Base-by-base conservation (phyloP, 2,797 vertebrate genomes). In the Echeneis naucrates region DNA sequence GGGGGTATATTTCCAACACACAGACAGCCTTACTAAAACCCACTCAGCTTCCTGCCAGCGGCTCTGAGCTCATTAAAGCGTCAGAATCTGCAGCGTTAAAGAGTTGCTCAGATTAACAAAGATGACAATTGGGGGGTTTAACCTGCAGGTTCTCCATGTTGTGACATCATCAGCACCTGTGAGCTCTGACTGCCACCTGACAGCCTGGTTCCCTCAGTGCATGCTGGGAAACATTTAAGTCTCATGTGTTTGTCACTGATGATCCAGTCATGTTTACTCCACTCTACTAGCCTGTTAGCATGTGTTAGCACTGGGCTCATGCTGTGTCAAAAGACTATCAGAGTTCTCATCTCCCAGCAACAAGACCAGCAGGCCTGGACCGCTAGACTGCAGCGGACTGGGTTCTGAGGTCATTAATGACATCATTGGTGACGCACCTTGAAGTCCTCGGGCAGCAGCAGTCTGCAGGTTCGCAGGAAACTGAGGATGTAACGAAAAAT, bases 371-470 rank as follows among this genome's bases (percentile, higher is more conserved):
- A n/a, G n/a, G n/a, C n/a, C n/a, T n/a, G n/a, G n/a, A n/a, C n/a
- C n/a, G n/a, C n/a, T n/a, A n/a, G n/a, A n/a, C n/a, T n/a, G n/a
- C n/a, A n/a, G n/a, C n/a, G n/a, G n/a, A n/a, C n/a, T n/a, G n/a
- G n/a, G n/a, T n/a, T n/a, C n/a, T n/a, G n/a, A n/a, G n/a, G n/a
- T n/a, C n/a, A n/a, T n/a, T n/a, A n/a, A 35, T 11, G 10, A 14
- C 3, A 33, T 33, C 32, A 33, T 4, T 12, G 5, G 37, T 38
- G 14, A 14, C 4, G 3, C 37, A 45, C 52, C 96, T 97, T 95
- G 88, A 99, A 99, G 91, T 98, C 97, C 60, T 98, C 97, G 0
- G 97, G 97, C 77, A 99, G 96, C 32, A 99, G 96, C 79, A 99
- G 94, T 75, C 96, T 98, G 63, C 96, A 98, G 53, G 97, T 99